phyloP scores from a whole-genome alignment of 2,888 invertebrate genomes.

The Orthonevra nobilis region DNA sequence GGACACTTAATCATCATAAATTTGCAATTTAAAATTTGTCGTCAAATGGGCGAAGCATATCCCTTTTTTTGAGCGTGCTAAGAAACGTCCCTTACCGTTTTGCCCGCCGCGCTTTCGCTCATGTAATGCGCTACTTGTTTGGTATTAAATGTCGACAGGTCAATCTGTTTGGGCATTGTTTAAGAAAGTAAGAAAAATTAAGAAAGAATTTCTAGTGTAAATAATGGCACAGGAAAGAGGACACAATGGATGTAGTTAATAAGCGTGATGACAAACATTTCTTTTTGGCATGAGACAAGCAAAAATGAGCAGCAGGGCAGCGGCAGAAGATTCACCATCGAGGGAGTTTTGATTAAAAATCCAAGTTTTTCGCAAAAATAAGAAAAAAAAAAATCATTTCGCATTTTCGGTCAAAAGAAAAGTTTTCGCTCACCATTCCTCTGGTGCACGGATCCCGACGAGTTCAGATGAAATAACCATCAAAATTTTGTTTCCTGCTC shows the following conservation, averaged over 20 bases:
- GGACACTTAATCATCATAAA: conserved; percentile 64
- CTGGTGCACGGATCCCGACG: too few relatives aligned
- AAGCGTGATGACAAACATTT: conserved; percentile 50
- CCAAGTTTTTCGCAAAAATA: conserved; percentile 19
- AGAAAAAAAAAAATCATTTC: neutral
- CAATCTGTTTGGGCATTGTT: conserved; percentile 62
- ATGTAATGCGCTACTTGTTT: conserved; percentile 53
- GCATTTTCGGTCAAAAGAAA: conserved; percentile 14
- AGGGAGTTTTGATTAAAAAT: conserved; percentile 34
- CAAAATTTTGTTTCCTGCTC: neutral
- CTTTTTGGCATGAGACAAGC: conserved; percentile 38
- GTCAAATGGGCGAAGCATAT: conserved; percentile 14
- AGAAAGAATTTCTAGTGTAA: conserved; percentile 27
- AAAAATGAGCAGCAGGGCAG: neutral
- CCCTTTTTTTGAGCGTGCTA: neutral
- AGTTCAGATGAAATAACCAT: neutral
- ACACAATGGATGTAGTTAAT: conserved; percentile 42
- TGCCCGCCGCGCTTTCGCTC: conserved; percentile 58
- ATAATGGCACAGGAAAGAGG: conserved; percentile 10
- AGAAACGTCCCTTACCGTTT: conserved; percentile 17
- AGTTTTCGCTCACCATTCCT: conserved; percentile 3
- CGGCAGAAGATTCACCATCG: conserved; percentile 22
- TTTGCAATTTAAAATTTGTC: conserved; percentile 68
- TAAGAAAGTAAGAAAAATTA: conserved; percentile 55
- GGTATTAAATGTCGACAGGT: conserved; percentile 58